These are phyloP conservation scores for Teleiodes luculella DNA, from an alignment of 2,888 invertebrate genomes.

Conservation along the genomic window DNA sequence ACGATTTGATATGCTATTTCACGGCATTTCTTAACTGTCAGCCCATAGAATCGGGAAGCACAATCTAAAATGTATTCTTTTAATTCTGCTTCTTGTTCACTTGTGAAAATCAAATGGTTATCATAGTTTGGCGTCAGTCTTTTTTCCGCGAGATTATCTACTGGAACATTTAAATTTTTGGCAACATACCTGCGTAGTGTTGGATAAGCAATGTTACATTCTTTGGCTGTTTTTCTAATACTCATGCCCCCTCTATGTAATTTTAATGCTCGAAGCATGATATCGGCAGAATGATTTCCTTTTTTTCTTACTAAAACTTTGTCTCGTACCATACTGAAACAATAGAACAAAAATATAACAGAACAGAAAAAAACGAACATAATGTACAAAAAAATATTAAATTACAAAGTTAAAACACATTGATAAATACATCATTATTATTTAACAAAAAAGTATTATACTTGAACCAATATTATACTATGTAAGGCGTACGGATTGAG, in stretches of 20 bases:
- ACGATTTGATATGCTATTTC: neutral
- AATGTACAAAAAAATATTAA: too few species aligned
- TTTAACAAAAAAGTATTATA: too few species aligned
- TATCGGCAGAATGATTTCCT: neutral
- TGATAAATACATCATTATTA: too few species aligned
- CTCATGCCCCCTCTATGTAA: neutral
- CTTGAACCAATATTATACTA: too few species aligned
- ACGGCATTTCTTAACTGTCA: neutral
- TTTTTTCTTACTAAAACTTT: neutral
- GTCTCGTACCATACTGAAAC: neutral
- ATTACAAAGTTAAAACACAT: too few species aligned
- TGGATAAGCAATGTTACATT: neutral
- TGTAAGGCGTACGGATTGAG: neutral
- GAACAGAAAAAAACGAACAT: too few species aligned
- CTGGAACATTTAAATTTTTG: neutral
- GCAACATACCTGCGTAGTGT: neutral
- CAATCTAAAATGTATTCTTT: neutral
- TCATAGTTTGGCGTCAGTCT: neutral
- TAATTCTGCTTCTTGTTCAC: neutral
- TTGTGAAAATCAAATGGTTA: neutral
- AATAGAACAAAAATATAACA: too few species aligned
- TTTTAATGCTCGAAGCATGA: neutral
- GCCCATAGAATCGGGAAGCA: neutral
- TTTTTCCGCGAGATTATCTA: neutral
- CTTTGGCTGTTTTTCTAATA: neutral